Percentiles rank a stretch among this genome's conserved stretches.
Conservation (phyloP, 2,797 vertebrate species). For the Thamnophis elegans region DNA sequence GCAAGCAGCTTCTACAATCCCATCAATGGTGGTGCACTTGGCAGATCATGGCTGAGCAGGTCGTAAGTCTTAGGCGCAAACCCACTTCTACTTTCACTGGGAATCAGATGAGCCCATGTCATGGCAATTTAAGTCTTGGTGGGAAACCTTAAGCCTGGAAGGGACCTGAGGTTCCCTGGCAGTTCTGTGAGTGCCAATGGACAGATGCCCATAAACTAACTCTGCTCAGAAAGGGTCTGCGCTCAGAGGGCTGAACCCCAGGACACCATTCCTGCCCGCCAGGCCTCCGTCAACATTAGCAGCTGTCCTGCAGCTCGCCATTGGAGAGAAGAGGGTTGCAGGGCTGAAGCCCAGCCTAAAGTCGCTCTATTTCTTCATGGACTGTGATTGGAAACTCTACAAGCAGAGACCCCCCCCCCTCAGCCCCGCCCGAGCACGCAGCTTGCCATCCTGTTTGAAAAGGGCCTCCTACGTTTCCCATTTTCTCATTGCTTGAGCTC, state of each 20-base stretch:
- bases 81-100: not conserved
- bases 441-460: not conserved
- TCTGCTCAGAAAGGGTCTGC: not conserved
- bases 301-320: not conserved
- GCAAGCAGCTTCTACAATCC: not conserved
- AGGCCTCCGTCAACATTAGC: not conserved
- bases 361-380: not conserved
- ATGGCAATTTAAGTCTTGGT: not conserved
- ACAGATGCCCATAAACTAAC: not conserved
- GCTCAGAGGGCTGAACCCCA: not conserved
- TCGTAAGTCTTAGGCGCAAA: not conserved
- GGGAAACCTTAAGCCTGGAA: not conserved
- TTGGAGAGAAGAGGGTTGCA: not conserved
- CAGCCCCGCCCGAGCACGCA: not conserved
- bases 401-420: not conserved
- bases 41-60: not conserved
- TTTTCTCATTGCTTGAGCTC: not conserved
- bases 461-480: not conserved
- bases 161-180: too few relatives aligned
- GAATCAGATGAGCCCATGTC: not conserved
- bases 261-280: not conserved
- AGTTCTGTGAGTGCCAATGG: not conserved
- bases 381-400: not conserved
- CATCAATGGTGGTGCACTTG: not conserved
- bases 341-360: not conserved